Evolutionary conservation across 2,888 invertebrate species (phyloP).

Genomic region (Siphlonurus alternatus): DNA sequence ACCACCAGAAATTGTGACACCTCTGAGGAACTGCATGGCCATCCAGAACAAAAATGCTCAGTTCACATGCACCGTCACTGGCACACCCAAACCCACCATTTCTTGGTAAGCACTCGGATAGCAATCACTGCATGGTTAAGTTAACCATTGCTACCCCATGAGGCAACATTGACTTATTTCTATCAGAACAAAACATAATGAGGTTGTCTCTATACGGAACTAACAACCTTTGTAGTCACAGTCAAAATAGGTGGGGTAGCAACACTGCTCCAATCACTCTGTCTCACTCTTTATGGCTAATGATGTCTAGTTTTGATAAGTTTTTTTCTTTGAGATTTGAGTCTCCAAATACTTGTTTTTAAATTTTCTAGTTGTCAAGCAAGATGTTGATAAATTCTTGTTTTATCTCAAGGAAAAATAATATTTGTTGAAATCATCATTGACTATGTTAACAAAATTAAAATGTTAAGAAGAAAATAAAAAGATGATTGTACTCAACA

Average conservation of each 20-base stretch:
- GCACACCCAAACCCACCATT: conserved; percentile 73
- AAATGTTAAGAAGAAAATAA: too few relatives aligned
- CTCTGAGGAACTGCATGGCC: conserved; percentile 70
- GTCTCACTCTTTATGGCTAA: too few relatives aligned
- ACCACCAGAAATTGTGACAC: conserved; percentile 77
- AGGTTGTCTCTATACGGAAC: not conserved
- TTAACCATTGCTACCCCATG: not conserved
- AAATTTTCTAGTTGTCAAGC: too few relatives aligned
- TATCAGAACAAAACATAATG: not conserved
- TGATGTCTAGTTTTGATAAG: too few relatives aligned
- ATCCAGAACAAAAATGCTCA: conserved; percentile 90
- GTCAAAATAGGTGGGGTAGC: not conserved
- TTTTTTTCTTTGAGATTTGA: too few relatives aligned
- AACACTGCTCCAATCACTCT: too few relatives aligned
- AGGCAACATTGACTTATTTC: not conserved
- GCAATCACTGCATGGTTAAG: not conserved
- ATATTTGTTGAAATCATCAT: too few relatives aligned
- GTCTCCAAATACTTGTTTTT: too few relatives aligned
- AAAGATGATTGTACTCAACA: too few relatives aligned
- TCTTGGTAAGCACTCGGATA: conserved; percentile 44
- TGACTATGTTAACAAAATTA: too few relatives aligned
- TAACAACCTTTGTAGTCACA: not conserved
- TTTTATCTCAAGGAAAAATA: too few relatives aligned
- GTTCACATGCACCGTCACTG: conserved; percentile 82
- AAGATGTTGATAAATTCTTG: too few relatives aligned